A percentile compares a stretch with the other conserved stretches of the same genome.
These are phyloP conservation scores for Artemisiospiza belli DNA, from an alignment of 2,113 vertebrate genomes.

Conservation along the genomic window DNA sequence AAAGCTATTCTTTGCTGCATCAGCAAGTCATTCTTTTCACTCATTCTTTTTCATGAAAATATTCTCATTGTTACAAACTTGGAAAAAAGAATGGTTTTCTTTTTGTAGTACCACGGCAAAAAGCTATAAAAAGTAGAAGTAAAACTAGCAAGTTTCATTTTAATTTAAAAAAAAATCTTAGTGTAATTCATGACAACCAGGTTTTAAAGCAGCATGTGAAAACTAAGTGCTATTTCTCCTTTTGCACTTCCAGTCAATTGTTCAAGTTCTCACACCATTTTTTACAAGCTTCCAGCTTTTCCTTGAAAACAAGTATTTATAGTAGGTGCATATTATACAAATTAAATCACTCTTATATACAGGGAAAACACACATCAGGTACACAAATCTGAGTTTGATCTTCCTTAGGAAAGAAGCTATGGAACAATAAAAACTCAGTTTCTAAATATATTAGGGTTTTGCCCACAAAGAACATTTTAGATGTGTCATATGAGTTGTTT, in stretches of 20 bases:
- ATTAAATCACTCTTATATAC: neutral
- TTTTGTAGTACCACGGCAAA: neutral
- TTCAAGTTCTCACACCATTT: neutral
- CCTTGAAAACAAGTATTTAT: neutral
- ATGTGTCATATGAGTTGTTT: neutral
- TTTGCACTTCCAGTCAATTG: neutral
- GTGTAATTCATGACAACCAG: neutral
- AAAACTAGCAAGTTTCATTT: neutral
- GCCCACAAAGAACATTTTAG: neutral
- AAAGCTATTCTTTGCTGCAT: neutral
- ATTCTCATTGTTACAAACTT: neutral
- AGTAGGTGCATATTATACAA: neutral
- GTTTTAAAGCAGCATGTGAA: neutral
- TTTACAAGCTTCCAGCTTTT: neutral
- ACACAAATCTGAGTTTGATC: neutral
- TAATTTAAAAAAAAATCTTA: neutral
- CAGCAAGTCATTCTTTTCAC: neutral
- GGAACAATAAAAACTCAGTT: neutral
- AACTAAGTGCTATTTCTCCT: neutral
- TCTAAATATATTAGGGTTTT: neutral
- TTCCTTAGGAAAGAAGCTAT: neutral
- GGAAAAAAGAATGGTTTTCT: neutral
- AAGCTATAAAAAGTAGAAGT: neutral
- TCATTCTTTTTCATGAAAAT: neutral
- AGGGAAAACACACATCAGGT: neutral